These are phyloP conservation scores for Halictus ligatus DNA, from an alignment of 2,888 invertebrate species.

Conservation along the genomic window DNA sequence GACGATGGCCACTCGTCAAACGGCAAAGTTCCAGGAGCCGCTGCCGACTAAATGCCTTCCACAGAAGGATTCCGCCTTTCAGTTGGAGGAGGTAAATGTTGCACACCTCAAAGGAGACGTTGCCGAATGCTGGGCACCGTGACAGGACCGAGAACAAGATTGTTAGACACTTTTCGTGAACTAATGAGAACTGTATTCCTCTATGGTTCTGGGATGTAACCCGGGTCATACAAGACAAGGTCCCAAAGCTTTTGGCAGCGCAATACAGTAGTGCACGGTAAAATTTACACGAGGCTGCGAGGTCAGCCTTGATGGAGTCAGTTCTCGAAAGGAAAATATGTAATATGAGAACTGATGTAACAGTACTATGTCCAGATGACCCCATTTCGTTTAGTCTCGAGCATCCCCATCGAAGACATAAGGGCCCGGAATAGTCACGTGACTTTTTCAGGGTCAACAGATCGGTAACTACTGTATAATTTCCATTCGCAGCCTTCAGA, in stretches of 20 bases:
- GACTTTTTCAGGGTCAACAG: too few relatives aligned
- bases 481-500: too few relatives aligned
- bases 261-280: too few relatives aligned
- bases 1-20: constrained; percentile 20
- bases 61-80: constrained; percentile 45
- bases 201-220: neutral
- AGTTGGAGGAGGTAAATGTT: neutral
- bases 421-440: too few relatives aligned
- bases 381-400: neutral
- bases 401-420: neutral
- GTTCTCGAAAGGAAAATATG: too few relatives aligned
- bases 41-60: constrained; percentile 14
- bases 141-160: constrained; percentile 27
- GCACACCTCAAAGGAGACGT: constrained; percentile 31
- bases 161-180: neutral
- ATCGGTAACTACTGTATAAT: too few relatives aligned
- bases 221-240: too few relatives aligned
- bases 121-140: neutral
- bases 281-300: too few relatives aligned
- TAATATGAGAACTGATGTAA: too few relatives aligned
- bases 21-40: neutral
- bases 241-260: too few relatives aligned
- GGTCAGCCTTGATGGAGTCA: too few relatives aligned
- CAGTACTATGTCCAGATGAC: too few relatives aligned
- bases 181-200: neutral